Conservation (phyloP, 2,113 vertebrate genomes). For the Entomyzon cyanotis region DNA sequence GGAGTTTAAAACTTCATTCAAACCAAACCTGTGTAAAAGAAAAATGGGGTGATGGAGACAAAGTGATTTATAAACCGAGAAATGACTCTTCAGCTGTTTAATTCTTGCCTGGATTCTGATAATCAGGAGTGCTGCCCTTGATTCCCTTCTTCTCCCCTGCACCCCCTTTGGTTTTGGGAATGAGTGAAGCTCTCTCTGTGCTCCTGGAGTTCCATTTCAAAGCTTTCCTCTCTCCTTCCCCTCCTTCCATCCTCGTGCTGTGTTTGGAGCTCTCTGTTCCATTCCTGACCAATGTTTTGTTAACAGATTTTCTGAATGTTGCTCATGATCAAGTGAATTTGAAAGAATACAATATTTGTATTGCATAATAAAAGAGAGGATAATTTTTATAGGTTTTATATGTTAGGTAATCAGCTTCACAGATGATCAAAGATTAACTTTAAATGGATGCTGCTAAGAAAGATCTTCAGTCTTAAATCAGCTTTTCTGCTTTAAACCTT, state of each 20-base stretch:
- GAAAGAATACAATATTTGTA: not conserved
- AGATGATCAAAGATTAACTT: slow-evolving; percentile 67
- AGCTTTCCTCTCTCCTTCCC: not conserved
- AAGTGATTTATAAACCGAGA: not conserved
- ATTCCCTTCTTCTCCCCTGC: not conserved
- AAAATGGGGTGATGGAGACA: not conserved
- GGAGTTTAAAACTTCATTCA: not conserved
- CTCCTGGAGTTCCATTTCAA: not conserved
- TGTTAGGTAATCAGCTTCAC: slow-evolving; percentile 61
- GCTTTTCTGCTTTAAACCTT: slow-evolving; percentile 60
- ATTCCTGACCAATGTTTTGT: not conserved
- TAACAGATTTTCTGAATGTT: not conserved
- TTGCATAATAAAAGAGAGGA: slow-evolving; percentile 56
- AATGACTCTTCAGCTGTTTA: not conserved
- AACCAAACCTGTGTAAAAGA: not conserved
- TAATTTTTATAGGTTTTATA: slow-evolving; percentile 52
- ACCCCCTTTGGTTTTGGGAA: not conserved
- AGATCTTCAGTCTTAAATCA: slow-evolving; percentile 62
- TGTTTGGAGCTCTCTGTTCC: not conserved
- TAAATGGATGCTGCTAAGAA: slow-evolving; percentile 63
- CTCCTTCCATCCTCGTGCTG: not conserved
- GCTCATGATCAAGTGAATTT: not conserved
- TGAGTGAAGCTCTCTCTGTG: not conserved
- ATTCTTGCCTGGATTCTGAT: not conserved
- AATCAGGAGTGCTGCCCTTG: not conserved